Base-by-base conservation (phyloP, 2,888 invertebrate genomes). In the Drosophila setosimentum region DNA sequence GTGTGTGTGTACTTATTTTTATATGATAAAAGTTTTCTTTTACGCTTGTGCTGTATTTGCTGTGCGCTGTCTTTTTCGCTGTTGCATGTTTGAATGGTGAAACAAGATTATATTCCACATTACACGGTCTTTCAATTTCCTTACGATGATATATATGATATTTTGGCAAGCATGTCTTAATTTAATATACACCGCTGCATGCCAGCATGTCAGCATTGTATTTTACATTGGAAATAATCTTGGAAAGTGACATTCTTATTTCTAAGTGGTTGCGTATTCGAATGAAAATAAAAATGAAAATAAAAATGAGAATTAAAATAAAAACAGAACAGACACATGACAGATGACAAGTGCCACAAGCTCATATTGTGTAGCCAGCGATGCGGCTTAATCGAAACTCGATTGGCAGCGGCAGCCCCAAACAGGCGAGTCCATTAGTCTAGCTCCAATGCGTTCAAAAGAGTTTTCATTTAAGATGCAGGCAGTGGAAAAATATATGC, bases 381-480 rank as follows among this genome's bases (percentile, higher is more conserved):
- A 75, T 35, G 78, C 71, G 78, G 62, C 65, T 78, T 75, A 78
- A 78, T 78, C 65, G 78, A 75, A 71, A 78, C 78, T 78, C 78
- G 68, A 78, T 78, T 78, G 78, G 29, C 50, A 58, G 63, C 78
- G 62, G 35, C 55, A 49, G 64, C 76, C 37, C 32, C 6, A 29
- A 27, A n/a, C 35, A 3, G 16, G 24, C 50, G 35, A 54, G 54
- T 37, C 55, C 55, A 29, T 69, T 61, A 58, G 63, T 54, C 78
- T 74, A 35, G 72, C 76, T 67, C 53, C 35, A 37, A 11, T 32
- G 45, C n/a, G 27, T 33, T 13, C 49, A 42, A 37, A n/a, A 42
- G 29, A 13, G 35, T n/a, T 54, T 13, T 49, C 42, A 40, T 30
- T 58, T 16, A 40, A 57, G 68, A 24, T 24, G 64, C 55, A 60